phyloP scores from a whole-genome alignment of 1,140 invertebrate species.

The Tetramorium simillimum region DNA sequence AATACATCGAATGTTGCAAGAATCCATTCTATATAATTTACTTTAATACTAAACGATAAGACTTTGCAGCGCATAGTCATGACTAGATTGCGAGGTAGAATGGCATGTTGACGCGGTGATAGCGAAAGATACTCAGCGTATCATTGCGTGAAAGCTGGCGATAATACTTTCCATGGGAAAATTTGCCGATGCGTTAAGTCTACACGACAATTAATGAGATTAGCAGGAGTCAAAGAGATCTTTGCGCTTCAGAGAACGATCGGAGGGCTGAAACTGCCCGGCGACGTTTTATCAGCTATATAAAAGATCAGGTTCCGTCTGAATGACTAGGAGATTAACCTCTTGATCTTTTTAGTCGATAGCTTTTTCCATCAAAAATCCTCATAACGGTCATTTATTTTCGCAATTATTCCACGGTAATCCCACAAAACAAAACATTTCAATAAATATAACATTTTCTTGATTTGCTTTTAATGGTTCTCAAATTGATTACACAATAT shows the following conservation, averaged over 20 bases:
- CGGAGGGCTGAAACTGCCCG: constrained; percentile 23
- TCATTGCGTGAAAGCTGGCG: constrained; percentile 17
- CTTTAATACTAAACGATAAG: not conserved
- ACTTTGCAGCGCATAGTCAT: not conserved
- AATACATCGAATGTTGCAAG: not conserved
- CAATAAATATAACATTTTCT: not conserved
- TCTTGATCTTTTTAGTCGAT: constrained; percentile 55
- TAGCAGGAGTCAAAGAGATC: constrained; percentile 65
- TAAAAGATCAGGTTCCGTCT: not conserved
- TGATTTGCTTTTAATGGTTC: not conserved
- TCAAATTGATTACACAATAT: too few species aligned
- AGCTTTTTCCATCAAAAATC: constrained; percentile 62
- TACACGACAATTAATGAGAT: constrained; percentile 68
- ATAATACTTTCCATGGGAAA: constrained; percentile 43
- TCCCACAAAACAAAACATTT: not conserved
- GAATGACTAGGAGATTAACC: constrained; percentile 54
- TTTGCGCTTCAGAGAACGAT: constrained; percentile 55
- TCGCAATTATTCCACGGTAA: not conserved
- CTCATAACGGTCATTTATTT: not conserved
- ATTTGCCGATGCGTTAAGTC: constrained; percentile 36
- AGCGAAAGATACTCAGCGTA: not conserved
- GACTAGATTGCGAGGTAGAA: not conserved
- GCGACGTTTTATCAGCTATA: constrained; percentile 59
- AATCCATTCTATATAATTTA: constrained; percentile 9
- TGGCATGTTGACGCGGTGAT: not conserved